Evolutionary conservation across 2,888 invertebrate genomes (phyloP).

Genomic region (Pristionchus japonicus): DNA sequence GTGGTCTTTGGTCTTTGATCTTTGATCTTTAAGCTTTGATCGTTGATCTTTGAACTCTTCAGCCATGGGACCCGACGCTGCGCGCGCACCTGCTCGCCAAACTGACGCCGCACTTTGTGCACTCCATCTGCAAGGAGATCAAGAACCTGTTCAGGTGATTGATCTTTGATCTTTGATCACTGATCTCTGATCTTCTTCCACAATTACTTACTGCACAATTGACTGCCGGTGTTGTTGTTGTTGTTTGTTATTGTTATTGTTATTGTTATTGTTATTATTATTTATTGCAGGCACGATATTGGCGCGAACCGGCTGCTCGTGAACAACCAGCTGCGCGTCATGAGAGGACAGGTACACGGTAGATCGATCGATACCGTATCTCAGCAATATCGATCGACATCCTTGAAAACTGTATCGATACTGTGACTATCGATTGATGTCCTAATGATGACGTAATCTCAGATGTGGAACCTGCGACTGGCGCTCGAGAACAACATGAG

Average conservation of each 20-base stretch:
- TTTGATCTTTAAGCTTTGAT: neutral
- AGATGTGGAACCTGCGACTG: slow-evolving; percentile 65
- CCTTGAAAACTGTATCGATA: neutral
- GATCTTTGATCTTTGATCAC: neutral
- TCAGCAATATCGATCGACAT: no score
- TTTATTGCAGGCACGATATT: slow-evolving; percentile 57
- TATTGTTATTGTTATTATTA: no score
- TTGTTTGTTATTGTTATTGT: no score
- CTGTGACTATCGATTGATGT: neutral
- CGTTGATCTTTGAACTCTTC: neutral
- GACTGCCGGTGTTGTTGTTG: no score
- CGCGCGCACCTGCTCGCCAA: slow-evolving; percentile 56
- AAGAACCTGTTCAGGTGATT: slow-evolving; percentile 50
- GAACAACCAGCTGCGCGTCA: slow-evolving; percentile 64
- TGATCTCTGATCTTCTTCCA: neutral
- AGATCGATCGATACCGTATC: neutral
- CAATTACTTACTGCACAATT: neutral
- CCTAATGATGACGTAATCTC: neutral
- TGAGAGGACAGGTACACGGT: slow-evolving; percentile 67
- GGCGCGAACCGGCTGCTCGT: slow-evolving; percentile 59
- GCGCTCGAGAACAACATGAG: slow-evolving; percentile 59
- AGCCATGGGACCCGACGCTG: slow-evolving; percentile 59
- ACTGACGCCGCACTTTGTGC: slow-evolving; percentile 65
- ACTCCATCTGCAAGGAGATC: slow-evolving; percentile 63
- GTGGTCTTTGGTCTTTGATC: neutral